Conservation (phyloP, 2,797 vertebrate species). For the Megaceryle alcyon region DNA sequence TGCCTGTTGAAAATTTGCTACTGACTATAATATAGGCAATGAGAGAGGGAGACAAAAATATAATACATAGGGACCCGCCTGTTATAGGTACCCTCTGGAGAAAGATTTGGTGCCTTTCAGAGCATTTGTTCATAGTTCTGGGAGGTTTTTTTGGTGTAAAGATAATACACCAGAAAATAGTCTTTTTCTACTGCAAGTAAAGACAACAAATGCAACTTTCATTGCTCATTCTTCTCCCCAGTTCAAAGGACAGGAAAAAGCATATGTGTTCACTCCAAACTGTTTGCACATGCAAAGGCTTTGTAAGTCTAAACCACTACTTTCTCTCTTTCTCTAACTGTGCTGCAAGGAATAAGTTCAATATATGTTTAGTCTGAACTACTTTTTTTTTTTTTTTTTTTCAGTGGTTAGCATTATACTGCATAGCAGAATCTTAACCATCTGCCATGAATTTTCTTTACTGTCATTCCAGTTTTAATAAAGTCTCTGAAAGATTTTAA, state of each 20-base stretch:
- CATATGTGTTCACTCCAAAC: neutral
- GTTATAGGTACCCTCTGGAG: neutral
- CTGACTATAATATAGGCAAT: neutral
- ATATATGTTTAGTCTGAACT: neutral
- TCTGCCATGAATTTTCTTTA: slow-evolving; percentile 13
- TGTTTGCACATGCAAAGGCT: neutral
- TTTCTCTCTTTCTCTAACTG: neutral
- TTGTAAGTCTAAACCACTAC: neutral
- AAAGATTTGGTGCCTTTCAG: neutral
- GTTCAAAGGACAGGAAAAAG: neutral
- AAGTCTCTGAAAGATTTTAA: neutral
- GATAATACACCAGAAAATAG: neutral
- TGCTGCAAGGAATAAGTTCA: neutral
- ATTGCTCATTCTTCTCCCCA: neutral
- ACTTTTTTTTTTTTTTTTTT: neutral
- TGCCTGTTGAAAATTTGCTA: neutral
- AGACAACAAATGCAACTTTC: neutral
- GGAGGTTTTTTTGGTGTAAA: neutral
- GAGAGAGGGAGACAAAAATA: neutral
- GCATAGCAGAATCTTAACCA: neutral
- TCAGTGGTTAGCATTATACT: neutral
- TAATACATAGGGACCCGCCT: too few species aligned
- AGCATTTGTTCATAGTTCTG: neutral
- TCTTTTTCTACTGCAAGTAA: neutral
- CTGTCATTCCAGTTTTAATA: slow-evolving; percentile 8